Conservation (phyloP, 2,888 invertebrate species). For the Zaprionus lineosus region DNA sequence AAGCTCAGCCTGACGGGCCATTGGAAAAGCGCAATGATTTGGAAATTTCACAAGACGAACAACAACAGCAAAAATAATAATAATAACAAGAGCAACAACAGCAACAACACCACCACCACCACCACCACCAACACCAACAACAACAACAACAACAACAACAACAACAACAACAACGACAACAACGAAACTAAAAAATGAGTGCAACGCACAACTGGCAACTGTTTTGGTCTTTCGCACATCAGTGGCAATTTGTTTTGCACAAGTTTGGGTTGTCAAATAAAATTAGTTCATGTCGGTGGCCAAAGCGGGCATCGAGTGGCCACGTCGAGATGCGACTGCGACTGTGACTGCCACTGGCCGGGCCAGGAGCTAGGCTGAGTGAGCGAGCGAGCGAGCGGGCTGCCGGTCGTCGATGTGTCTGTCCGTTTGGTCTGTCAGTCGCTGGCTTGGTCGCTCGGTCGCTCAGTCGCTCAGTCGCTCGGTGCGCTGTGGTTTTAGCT, state of each 20-base stretch:
- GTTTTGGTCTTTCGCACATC: slow-evolving; percentile 80
- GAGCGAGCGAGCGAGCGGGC: too few relatives aligned
- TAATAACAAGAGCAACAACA: slow-evolving; percentile 27
- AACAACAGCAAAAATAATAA: slow-evolving; percentile 39
- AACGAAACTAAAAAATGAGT: slow-evolving; percentile 17
- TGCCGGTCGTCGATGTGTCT: too few relatives aligned
- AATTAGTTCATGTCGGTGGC: slow-evolving; percentile 77
- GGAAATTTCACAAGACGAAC: slow-evolving; percentile 75
- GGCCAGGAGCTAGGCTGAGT: neutral
- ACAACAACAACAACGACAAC: slow-evolving; percentile 27
- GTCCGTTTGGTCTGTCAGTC: too few relatives aligned
- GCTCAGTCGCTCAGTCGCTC: neutral
- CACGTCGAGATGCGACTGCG: slow-evolving; percentile 58
- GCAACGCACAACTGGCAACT: slow-evolving; percentile 56
- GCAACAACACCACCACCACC: slow-evolving; percentile 23
- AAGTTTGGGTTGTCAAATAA: slow-evolving; percentile 82
- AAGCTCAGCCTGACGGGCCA: slow-evolving; percentile 33
- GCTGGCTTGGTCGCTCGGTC: neutral
- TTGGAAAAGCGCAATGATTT: slow-evolving; percentile 80
- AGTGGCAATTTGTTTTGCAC: slow-evolving; percentile 82
- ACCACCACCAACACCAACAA: too few relatives aligned
- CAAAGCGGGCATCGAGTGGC: slow-evolving; percentile 53
- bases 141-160: slow-evolving; percentile 12
- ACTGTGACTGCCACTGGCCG: slow-evolving; percentile 28
- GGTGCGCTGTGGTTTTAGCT: slow-evolving; percentile 16